A percentile compares a stretch with the other conserved stretches of the same genome.
phyloP scores from a whole-genome alignment of 2,113 vertebrate genomes.

The Tichodroma muraria region DNA sequence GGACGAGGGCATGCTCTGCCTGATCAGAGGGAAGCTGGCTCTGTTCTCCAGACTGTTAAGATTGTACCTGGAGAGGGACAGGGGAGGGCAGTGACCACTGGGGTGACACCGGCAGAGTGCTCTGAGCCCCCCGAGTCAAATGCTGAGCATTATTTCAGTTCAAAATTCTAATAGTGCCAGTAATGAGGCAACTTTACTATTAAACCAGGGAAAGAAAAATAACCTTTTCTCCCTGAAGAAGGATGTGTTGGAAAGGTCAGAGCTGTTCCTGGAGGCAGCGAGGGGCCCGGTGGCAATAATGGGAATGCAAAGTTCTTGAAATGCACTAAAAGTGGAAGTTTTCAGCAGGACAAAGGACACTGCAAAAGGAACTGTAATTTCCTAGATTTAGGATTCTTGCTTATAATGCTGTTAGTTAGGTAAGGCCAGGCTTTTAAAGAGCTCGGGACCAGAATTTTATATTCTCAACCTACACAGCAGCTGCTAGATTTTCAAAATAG shows the following conservation, averaged over 20 bases:
- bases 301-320: not conserved
- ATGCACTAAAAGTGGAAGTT: not conserved
- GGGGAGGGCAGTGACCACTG: not conserved
- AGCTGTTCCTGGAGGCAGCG: not conserved
- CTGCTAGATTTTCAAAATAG: conserved; percentile 52
- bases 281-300: not conserved
- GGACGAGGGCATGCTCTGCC: accelerated
- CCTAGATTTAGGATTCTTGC: not conserved
- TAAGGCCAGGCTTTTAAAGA: not conserved
- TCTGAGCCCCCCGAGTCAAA: not conserved
- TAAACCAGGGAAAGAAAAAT: not conserved
- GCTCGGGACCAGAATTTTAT: conserved; percentile 1
- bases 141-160: not conserved
- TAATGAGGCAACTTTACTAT: conserved; percentile 3
- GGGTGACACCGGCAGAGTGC: not conserved
- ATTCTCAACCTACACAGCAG: conserved; percentile 55
- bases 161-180: not conserved
- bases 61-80: not conserved
- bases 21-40: not conserved
- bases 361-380: not conserved
- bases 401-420: not conserved
- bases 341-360: not conserved
- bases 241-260: conserved; percentile 12
- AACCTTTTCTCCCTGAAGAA: not conserved
- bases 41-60: accelerated